These are phyloP conservation scores for Jacana jacana DNA, from an alignment of 2,113 vertebrate genomes.

Conservation along the genomic window DNA sequence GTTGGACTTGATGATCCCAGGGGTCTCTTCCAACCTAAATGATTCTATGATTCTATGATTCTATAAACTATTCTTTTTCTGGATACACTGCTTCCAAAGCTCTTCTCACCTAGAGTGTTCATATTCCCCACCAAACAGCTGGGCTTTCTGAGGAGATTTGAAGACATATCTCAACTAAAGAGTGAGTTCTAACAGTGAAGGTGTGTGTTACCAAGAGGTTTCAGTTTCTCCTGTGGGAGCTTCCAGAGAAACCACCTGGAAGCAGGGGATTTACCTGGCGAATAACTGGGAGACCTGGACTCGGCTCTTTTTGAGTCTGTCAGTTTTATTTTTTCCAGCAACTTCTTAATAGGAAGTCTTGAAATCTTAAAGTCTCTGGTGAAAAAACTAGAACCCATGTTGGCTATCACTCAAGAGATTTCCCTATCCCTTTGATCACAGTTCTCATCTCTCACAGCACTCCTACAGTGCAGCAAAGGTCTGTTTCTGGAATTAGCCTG, in stretches of 20 bases:
- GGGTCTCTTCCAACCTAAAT: too few relatives aligned
- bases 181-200: background rate
- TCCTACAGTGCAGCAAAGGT: background rate
- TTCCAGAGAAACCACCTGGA: background rate
- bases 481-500: background rate
- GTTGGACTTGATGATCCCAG: too few relatives aligned
- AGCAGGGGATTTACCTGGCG: background rate
- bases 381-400: background rate
- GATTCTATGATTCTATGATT: too few relatives aligned
- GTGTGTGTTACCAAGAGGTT: background rate
- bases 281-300: background rate
- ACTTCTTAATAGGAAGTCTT: background rate
- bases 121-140: background rate
- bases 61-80: background rate
- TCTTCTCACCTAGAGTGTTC: background rate
- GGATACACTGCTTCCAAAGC: background rate
- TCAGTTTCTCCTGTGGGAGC: background rate
- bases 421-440: background rate
- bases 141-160: background rate
- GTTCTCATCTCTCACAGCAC: background rate
- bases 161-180: background rate
- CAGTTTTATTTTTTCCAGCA: background rate
- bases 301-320: background rate
- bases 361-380: background rate
- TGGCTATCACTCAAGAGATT: background rate